Percentiles rank a stretch among this genome's conserved stretches.
Conservation (phyloP, 1,140 invertebrate genomes). For the Cheumatopsyche charites region DNA sequence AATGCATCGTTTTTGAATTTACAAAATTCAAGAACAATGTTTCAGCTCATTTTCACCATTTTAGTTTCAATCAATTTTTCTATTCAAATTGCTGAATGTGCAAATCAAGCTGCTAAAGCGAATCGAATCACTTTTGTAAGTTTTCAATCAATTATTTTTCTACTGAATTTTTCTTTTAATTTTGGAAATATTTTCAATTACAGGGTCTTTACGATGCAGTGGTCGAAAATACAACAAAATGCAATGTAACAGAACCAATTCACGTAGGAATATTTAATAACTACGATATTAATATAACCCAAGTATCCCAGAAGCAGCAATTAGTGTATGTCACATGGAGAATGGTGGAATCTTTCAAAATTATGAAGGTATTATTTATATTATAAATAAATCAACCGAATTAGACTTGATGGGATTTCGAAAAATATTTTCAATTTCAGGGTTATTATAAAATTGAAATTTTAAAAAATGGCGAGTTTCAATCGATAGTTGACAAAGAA, state of each 20-base stretch:
- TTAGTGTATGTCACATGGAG: too few relatives aligned
- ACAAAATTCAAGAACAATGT: too few relatives aligned
- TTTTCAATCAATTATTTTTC: neutral
- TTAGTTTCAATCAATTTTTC: too few relatives aligned
- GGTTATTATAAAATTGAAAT: neutral
- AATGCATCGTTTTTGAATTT: too few relatives aligned
- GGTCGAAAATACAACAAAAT: neutral
- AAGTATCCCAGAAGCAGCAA: too few relatives aligned
- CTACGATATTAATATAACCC: too few relatives aligned
- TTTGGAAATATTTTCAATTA: neutral
- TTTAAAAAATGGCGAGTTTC: neutral
- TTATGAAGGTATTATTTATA: too few relatives aligned
- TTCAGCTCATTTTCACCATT: too few relatives aligned
- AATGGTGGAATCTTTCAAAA: too few relatives aligned
- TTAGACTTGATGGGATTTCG: too few relatives aligned
- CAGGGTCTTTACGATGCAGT: neutral
- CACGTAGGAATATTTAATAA: too few relatives aligned
- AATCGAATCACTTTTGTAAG: neutral
- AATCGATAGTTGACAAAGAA: neutral
- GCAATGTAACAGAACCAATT: slow-evolving; percentile 1
- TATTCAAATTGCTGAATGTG: neutral
- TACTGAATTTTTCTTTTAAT: neutral
- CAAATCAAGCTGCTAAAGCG: neutral
- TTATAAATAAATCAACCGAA: too few relatives aligned
- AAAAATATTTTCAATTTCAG: neutral